Evolutionary conservation across 2,888 invertebrate genomes (phyloP).

Genomic region (Onchidella celtica): DNA sequence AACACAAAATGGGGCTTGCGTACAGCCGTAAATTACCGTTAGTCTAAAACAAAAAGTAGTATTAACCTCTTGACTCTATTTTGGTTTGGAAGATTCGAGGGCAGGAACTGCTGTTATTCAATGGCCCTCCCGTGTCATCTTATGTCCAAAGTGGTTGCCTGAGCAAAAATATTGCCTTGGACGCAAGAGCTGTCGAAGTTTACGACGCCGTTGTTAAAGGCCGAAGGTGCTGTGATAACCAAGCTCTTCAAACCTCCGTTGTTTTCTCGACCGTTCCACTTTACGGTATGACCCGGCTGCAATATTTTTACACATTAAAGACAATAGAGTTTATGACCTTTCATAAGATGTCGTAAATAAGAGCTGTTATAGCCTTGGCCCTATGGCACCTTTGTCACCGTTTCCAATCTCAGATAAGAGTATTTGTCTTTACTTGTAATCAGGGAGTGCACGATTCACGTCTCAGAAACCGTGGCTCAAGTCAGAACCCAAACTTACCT

Average conservation of each 20-base stretch:
- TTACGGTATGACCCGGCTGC: conserved; percentile 14
- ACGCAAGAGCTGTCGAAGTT: background rate
- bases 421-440: too few relatives aligned
- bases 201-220: background rate
- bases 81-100: background rate
- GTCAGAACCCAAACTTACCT: too few relatives aligned
- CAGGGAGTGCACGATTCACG: too few relatives aligned
- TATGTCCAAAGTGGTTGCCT: background rate
- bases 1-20: conserved; percentile 23
- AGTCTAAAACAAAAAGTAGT: background rate
- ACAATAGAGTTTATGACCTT: conserved; percentile 13
- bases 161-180: background rate
- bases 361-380: background rate
- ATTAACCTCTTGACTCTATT: conserved; percentile 33
- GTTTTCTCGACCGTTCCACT: conserved; percentile 25
- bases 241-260: background rate
- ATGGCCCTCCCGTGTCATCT: background rate
- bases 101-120: conserved; percentile 1
- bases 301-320: conserved; percentile 40
- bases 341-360: conserved; percentile 9
- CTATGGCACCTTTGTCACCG: background rate
- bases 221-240: background rate
- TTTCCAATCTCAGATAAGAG: too few relatives aligned
- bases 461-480: too few relatives aligned
- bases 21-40: conserved; percentile 18